phyloP scores from a whole-genome alignment of 2,888 invertebrate genomes.

The Mylabris sibirica region DNA sequence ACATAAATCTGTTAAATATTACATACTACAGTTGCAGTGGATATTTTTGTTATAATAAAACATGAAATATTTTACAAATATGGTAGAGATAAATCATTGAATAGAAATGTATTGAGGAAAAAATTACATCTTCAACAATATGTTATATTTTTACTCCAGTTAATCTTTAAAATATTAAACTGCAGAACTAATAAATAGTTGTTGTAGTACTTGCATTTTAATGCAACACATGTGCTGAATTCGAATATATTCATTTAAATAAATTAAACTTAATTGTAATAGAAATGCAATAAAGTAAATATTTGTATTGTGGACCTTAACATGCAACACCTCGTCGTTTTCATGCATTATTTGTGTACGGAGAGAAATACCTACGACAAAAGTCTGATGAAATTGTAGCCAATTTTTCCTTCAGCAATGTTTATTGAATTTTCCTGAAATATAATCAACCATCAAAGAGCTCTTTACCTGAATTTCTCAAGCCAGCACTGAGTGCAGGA shows the following conservation, averaged over 20 bases:
- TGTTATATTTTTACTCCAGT: background rate
- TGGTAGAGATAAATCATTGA: background rate
- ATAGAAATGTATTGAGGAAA: background rate
- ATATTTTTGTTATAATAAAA: slow-evolving; percentile 1
- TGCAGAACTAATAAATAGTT: background rate
- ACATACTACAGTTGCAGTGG: background rate
- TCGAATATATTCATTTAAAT: slow-evolving; percentile 36
- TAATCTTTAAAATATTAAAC: background rate
- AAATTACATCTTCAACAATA: background rate
- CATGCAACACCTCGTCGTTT: background rate
- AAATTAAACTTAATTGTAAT: slow-evolving; percentile 39
- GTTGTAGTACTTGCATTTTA: slow-evolving; percentile 23
- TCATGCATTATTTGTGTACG: too few relatives aligned
- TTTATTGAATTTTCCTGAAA: too few relatives aligned
- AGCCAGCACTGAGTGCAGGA: too few relatives aligned
- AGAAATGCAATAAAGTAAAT: slow-evolving; percentile 20
- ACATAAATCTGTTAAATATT: slow-evolving; percentile 14
- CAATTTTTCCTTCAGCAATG: too few relatives aligned
- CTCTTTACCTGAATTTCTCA: too few relatives aligned
- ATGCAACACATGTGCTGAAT: slow-evolving; percentile 40
- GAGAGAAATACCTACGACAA: too few relatives aligned
- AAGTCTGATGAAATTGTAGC: too few relatives aligned
- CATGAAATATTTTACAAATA: background rate
- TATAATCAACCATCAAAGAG: too few relatives aligned
- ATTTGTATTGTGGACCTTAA: slow-evolving; percentile 21